These are phyloP conservation scores for Thryonomys swinderianus DNA, from an alignment of 2,113 vertebrate genomes.

Conservation along the genomic window DNA sequence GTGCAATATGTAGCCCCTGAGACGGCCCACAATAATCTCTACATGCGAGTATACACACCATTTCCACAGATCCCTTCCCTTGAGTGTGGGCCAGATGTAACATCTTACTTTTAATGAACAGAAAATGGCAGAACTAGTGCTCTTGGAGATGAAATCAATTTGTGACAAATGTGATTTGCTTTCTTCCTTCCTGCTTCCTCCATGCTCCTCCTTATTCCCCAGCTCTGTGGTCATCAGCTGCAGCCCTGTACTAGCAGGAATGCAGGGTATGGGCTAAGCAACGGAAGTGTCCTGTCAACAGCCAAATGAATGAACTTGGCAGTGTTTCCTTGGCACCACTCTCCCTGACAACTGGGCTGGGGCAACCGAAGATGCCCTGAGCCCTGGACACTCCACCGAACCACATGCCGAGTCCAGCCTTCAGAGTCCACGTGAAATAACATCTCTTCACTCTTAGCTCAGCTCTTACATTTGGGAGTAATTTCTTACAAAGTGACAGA, in stretches of 20 bases:
- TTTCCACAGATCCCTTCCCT: not conserved
- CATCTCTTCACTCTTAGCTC: not conserved
- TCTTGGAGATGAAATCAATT: not conserved
- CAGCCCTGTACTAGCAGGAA: no score
- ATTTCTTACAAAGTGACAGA: not conserved
- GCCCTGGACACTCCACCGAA: not conserved
- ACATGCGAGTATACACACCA: not conserved
- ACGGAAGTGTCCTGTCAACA: not conserved
- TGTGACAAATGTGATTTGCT: not conserved
- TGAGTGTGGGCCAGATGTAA: not conserved
- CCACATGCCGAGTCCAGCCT: not conserved
- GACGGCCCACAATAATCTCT: not conserved
- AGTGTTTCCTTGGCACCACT: not conserved
- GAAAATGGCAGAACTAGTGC: not conserved
- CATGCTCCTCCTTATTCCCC: no score
- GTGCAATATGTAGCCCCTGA: not conserved
- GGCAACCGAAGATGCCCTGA: not conserved
- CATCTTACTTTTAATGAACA: not conserved
- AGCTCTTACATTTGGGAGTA: not conserved
- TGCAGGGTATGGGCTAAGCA: not conserved
- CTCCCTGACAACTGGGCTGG: not conserved
- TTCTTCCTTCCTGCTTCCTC: accelerated
- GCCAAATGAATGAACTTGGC: not conserved
- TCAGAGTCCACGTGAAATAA: not conserved
- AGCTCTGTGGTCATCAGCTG: not conserved